Evolutionary conservation across 2,888 invertebrate species (phyloP), one percentile per base, ranked within the genome.

Genomic region (Drosophila seclusa): DNA sequence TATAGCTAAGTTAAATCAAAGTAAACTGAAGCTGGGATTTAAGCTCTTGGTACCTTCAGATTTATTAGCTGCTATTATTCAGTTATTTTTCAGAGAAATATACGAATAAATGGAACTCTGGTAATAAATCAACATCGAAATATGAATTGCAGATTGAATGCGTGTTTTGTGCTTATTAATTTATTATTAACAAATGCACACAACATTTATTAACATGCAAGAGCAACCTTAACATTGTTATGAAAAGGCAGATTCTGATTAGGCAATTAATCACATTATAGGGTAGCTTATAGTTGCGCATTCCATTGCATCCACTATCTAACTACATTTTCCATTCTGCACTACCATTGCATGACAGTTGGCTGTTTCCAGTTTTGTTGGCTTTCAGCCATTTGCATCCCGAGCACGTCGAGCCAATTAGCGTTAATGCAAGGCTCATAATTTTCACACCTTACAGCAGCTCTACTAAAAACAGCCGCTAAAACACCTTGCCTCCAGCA

Each of bases 341-440:
- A 34, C 18, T 38, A 2, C 0, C 38, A 24, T 57, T 68, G 71
- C 55, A 70, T 29, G 52, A 52, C 16, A 21, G 50, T 55, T 48
- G 36, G n/a, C 34, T 27, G 40, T 32, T 57, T 42, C 4, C 32
- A 34, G 11, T 55, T 45, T 45, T 45, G 45, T 16, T 27, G 0
- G 29, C 27, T 53, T 32, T 48, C 61, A 52, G 58, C 54, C 58
- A 78, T 78, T 78, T 71, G 70, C 80, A 75, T 72, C 31, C 66
- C 4, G 18, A 55, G 60, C 70, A 79, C 69, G 64, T 60, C 34
- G 57, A 62, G 71, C 76, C 82, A 81, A 89, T 89, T 84, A 89
- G 71, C 84, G 72, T 69, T 87, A 87, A 90, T 87, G 82, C 80
- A 82, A 73, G 71, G 76, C 80, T 68, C 84, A 77, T 84, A 73